Evolutionary conservation across 2,888 invertebrate species (phyloP), one percentile per base, ranked within the genome.

Genomic region (Diarsia rubi): DNA sequence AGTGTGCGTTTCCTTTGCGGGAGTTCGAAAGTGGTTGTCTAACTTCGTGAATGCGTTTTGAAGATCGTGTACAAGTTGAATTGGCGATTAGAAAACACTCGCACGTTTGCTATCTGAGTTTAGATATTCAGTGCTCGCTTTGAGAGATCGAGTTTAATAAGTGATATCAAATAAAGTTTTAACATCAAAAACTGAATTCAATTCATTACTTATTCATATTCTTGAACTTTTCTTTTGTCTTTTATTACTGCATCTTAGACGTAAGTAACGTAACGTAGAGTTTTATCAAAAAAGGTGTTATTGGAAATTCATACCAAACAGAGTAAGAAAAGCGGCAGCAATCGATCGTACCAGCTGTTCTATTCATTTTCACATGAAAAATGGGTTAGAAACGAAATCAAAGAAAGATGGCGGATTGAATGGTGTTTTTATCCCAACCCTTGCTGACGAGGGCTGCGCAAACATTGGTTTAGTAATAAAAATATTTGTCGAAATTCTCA

Each of bases 381-480:
- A 91, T 90, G 92, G 91, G 89, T 85, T 90, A 90, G 91, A 92
- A 92, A 89, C 88, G 90, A 88, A 93, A 93, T 93, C 90, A 93
- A 93, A 93, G 92, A 92, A 92, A 93, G 91, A 92, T 92, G 90
- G 91, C 90, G 91, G 89, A 91, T 85, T 93, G 93, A 94, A 93
- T 92, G 91, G 89, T 90, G 91, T 91, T 90, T 92, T 92, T 92
- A 92, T 92, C 90, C 91, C 92, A 94, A 86, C 93, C 95, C 95
- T 93, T 93, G 92, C 93, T 93, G 94, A 93, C 93, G 92, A 94
- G 93, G 92, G 93, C 92, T 92, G 90, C 88, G 93, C 93, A 95
- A 96, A 96, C 95, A 95, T 96, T 95, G 93, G 94, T 94, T 93
- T 93, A 93, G 95, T 95, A 95, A 95, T 95, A 95, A 95, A 96